Base-by-base conservation (phyloP, 1,140 invertebrate species). In the Apis florea region DNA sequence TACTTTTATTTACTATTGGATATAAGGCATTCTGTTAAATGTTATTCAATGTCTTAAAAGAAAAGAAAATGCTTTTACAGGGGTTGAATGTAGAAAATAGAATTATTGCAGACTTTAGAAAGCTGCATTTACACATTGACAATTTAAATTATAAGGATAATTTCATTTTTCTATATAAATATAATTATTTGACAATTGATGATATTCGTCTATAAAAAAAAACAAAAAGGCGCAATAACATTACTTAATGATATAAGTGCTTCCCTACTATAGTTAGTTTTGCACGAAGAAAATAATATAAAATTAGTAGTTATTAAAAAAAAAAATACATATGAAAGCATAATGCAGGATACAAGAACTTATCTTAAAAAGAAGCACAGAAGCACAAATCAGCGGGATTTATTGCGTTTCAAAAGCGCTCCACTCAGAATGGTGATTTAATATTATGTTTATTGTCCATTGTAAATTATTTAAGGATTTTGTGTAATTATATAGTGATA, bases 251-350 rank as follows among this genome's bases (percentile, higher is more conserved):
- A 89, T 89, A 91, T 89, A 91, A 88, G 92, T 92, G 92, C 92
- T 93, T 93, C 92, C 92, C 79, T 85, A 82, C 89, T 89, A 90
- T 83, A 90, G 90, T 90, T 90, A 91, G 85, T 93, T 91, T 82
- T 91, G 86, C 89, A 91, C 82, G 89, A 49, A 78, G 83, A 88
- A 83, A 89, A 88, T 85, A 75, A 67, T 64, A 77, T 82, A 84
- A 88, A 81, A 85, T 86, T 85, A 81, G 59, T 85, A 79, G 40
- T 82, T 66, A 58, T 58, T 58, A 53, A 1, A 56, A 61, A 15
- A 59, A 63, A 31, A 40, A 66, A 58, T 83, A 47, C 59, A 49
- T 73, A 74, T 59, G 74, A 76, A 78, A 68, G 13, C 53, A 68
- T 66, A 24, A 56, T 82, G 70, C 84, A 81, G 79, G 71, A 75